Evolutionary conservation across 2,113 vertebrate species (phyloP).

Genomic region (Papio anubis): DNA sequence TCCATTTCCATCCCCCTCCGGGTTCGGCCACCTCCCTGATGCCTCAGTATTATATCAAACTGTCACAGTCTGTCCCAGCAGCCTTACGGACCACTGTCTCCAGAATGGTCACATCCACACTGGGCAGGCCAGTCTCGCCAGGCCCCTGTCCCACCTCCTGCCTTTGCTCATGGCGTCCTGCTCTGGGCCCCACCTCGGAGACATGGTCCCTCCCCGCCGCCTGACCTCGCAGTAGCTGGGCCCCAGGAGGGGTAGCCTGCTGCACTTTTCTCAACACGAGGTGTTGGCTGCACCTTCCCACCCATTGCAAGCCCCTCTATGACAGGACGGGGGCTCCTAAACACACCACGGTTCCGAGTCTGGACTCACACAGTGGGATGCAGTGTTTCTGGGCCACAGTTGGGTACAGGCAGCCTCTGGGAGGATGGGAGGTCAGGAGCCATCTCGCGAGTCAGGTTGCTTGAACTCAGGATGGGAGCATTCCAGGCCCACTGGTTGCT

Average conservation of each 20-base stretch:
- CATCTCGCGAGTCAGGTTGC: neutral
- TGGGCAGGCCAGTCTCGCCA: neutral
- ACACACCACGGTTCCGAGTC: fast-evolving
- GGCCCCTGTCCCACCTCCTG: too few relatives aligned
- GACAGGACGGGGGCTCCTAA: neutral
- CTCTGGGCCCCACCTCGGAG: neutral
- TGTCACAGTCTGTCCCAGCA: neutral
- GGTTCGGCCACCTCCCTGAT: fast-evolving
- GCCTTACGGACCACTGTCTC: neutral
- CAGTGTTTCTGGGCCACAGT: neutral
- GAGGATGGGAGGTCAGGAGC: neutral
- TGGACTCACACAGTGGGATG: fast-evolving
- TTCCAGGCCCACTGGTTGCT: neutral
- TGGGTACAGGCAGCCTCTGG: neutral
- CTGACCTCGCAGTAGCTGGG: neutral
- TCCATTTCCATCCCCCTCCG: neutral
- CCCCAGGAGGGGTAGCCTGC: fast-evolving
- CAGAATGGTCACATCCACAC: neutral
- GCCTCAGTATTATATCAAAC: neutral
- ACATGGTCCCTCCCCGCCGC: too few relatives aligned
- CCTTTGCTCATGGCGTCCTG: neutral
- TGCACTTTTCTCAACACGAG: neutral
- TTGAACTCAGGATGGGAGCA: neutral
- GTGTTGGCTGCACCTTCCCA: neutral
- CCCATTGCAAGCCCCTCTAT: fast-evolving